Evolutionary conservation across 2,797 vertebrate genomes (phyloP), one percentile per base, ranked within the genome.

Genomic region (Novumbra hubbsi): DNA sequence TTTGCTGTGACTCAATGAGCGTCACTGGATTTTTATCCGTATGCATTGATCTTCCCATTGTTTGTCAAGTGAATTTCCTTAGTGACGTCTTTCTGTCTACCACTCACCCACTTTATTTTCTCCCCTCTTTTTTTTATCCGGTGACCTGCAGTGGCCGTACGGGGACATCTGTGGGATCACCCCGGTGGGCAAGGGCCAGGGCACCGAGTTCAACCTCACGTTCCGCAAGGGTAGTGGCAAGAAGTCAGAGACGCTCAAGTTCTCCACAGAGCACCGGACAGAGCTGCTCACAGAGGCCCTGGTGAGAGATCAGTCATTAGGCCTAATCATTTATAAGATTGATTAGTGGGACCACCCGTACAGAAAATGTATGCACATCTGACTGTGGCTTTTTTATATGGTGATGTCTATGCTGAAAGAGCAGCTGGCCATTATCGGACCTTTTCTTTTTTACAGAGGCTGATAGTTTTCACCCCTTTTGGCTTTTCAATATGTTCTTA

Each of bases 171-270:
- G 98, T 70, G 94, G 95, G 78, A 95, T 99, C 86, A 90, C 94
- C 32, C 98, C 98, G 0, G 96, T 98, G 74, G 98, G 98, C 81
- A 99, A 95, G 92, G 98, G 98, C 83, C 98, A 99, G 86, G 98
- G 98, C 83, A 95, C 97, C 32, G 98, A 99, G 90, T 99, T 99
- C 86, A 98, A 92, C 88, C 96, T 99, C 88, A 98, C 97, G 27
- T 98, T 99, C 92, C 96, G 97, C 63, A 99, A 98, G 88, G 96
- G 98, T 76, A 97, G 94, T 71, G 95, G 97, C 66, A 99, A 95
- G 82, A 99, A 98, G 90, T 98, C 98, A 0, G 98, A 99, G 91
- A 99, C 98, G 0, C 95, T 99, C 64, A 99, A 99, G 88, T 99
- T 99, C 91, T 99, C 97, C 60, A 99, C 97, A 48, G 98, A 99